These are phyloP conservation scores for Empidonax traillii DNA, from an alignment of 2,113 vertebrate genomes.

Conservation along the genomic window DNA sequence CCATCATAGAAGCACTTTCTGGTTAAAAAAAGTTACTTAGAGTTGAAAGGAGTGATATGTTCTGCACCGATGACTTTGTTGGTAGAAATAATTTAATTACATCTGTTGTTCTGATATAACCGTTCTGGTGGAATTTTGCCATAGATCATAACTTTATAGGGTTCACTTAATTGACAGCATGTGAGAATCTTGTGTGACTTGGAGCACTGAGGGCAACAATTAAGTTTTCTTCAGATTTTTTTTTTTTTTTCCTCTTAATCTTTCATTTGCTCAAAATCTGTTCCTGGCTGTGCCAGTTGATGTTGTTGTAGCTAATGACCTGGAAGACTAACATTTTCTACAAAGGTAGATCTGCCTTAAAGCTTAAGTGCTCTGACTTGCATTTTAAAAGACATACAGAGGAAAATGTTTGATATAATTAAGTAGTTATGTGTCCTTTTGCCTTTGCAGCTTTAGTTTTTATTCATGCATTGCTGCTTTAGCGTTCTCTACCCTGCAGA, in stretches of 20 bases:
- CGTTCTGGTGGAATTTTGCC: conserved; percentile 8
- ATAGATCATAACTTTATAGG: conserved; percentile 20
- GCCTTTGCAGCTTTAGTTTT: not conserved
- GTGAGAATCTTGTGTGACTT: not conserved
- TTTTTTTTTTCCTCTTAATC: not conserved
- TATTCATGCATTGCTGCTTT: not conserved
- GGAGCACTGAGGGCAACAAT: not conserved
- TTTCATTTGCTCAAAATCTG: not conserved
- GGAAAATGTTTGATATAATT: not conserved
- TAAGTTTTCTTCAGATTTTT: not conserved
- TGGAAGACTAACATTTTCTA: not conserved
- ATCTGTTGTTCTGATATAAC: conserved; percentile 23
- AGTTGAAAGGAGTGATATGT: not conserved
- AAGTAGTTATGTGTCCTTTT: not conserved
- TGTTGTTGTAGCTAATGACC: not conserved
- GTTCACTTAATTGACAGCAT: conserved; percentile 28
- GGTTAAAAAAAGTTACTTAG: not conserved
- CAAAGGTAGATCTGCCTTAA: not conserved
- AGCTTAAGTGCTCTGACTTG: not conserved
- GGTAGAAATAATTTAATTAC: conserved; percentile 51
- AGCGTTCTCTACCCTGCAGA: not conserved
- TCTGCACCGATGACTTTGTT: conserved; percentile 25
- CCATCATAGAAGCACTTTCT: not conserved
- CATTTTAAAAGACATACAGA: not conserved
- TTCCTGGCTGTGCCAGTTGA: not conserved